phyloP scores from a whole-genome alignment of 2,113 vertebrate species.

The Polyodon spathula region DNA sequence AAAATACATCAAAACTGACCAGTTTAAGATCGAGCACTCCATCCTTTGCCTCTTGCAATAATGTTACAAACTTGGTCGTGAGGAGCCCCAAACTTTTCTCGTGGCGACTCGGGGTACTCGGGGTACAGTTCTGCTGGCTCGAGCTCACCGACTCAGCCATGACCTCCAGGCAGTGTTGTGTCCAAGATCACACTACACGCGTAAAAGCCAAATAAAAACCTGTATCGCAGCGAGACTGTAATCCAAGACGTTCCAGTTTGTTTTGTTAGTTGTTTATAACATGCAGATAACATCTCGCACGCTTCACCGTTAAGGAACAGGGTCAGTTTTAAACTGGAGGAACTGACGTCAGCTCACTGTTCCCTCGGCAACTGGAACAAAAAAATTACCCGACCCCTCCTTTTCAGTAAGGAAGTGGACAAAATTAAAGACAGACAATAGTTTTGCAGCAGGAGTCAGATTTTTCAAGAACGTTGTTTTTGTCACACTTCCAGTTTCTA shows the following conservation, averaged over 20 bases:
- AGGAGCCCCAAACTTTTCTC: constrained; percentile 72
- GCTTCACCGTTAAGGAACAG: not conserved
- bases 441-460: too few relatives aligned
- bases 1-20: constrained; percentile 46
- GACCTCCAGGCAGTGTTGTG: constrained; percentile 15
- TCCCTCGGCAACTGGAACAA: constrained; percentile 37
- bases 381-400: constrained; percentile 5
- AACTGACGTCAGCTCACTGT: constrained; percentile 51
- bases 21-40: constrained; percentile 68
- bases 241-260: not conserved
- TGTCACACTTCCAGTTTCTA: too few relatives aligned
- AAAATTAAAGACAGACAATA: too few relatives aligned
- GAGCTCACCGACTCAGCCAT: constrained; percentile 42
- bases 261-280: not conserved
- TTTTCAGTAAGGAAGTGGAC: not conserved
- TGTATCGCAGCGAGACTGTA: too few relatives aligned
- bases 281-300: too few relatives aligned
- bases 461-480: too few relatives aligned
- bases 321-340: constrained; percentile 37
- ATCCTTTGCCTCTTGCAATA: constrained; percentile 57
- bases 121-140: constrained; percentile 20
- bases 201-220: too few relatives aligned
- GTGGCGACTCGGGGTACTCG: constrained; percentile 50
- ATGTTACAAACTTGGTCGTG: constrained; percentile 59
- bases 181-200: too few relatives aligned